These are phyloP conservation scores for Ceyx erithaca DNA, from an alignment of 2,797 vertebrate genomes.

Conservation along the genomic window DNA sequence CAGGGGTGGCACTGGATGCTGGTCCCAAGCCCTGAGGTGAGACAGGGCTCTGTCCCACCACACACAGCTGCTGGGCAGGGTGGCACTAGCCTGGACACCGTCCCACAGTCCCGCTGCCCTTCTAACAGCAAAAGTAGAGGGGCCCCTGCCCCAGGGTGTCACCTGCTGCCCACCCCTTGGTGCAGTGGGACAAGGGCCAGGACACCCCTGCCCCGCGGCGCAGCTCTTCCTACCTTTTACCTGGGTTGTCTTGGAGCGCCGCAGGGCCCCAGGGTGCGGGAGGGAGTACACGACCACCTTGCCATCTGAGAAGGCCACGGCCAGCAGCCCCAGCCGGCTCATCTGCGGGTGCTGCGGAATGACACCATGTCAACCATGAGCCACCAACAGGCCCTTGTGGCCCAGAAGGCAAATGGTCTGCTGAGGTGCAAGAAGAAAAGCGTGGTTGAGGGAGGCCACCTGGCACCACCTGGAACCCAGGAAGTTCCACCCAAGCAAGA, in stretches of 20 bases:
- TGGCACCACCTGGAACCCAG: too few relatives aligned
- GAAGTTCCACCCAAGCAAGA: too few relatives aligned
- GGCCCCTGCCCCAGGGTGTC: background rate
- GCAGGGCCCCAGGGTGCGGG: constrained; percentile 87
- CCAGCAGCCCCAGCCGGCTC: constrained; percentile 91
- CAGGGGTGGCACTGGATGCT: background rate
- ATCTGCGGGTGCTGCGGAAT: constrained; percentile 82
- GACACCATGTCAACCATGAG: background rate
- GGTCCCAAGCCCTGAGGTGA: accelerated
- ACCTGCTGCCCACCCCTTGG: background rate
- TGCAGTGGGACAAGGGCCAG: background rate
- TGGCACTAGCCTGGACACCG: background rate
- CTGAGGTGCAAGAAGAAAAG: background rate
- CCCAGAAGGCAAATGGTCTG: background rate
- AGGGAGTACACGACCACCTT: constrained; percentile 89
- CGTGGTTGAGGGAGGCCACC: background rate
- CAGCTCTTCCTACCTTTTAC: constrained; percentile 81
- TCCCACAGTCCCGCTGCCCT: background rate
- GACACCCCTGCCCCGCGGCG: background rate
- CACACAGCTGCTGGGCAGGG: background rate
- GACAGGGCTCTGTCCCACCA: background rate
- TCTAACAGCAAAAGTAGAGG: accelerated
- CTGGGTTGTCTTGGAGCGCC: constrained; percentile 49
- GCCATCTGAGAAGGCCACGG: constrained; percentile 85
- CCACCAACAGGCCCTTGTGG: background rate